A percentile compares a stretch with the other conserved stretches of the same genome.
phyloP scores from a whole-genome alignment of 1,140 invertebrate species.

The Dolichoris vasculosae region DNA sequence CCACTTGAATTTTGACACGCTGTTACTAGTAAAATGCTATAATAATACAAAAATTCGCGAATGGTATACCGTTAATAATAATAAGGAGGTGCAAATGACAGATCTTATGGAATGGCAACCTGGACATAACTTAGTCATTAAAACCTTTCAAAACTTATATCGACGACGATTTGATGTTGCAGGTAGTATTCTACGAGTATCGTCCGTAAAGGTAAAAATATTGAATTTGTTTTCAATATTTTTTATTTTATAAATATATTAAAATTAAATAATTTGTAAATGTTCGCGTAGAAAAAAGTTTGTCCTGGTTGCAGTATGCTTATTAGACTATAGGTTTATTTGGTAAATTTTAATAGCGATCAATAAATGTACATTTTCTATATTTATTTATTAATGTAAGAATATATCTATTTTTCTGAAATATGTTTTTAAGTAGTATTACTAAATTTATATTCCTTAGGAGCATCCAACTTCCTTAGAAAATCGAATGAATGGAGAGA shows the following conservation, averaged over 20 bases:
- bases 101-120: constrained; percentile 56
- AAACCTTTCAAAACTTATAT: constrained; percentile 42
- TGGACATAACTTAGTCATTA: constrained; percentile 21
- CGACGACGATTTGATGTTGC: constrained; percentile 53
- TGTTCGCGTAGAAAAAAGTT: too few species aligned
- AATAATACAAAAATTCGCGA: constrained; percentile 9
- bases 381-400: too few species aligned
- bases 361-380: too few species aligned
- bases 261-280: neutral
- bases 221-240: neutral
- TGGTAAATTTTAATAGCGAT: too few species aligned
- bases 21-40: constrained; percentile 43
- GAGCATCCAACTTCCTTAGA: constrained; percentile 49
- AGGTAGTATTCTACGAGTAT: constrained; percentile 53
- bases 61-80: constrained; percentile 41
- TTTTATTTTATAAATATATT: neutral
- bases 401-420: too few species aligned
- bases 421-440: too few species aligned
- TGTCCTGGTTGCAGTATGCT: too few species aligned
- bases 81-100: constrained; percentile 39
- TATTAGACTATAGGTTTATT: too few species aligned
- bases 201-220: constrained; percentile 53
- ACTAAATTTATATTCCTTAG: constrained; percentile 43
- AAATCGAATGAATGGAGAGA: constrained; percentile 14
- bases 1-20: constrained; percentile 35